Conservation (phyloP, 2,113 vertebrate species). For the Pygoscelis adeliae region DNA sequence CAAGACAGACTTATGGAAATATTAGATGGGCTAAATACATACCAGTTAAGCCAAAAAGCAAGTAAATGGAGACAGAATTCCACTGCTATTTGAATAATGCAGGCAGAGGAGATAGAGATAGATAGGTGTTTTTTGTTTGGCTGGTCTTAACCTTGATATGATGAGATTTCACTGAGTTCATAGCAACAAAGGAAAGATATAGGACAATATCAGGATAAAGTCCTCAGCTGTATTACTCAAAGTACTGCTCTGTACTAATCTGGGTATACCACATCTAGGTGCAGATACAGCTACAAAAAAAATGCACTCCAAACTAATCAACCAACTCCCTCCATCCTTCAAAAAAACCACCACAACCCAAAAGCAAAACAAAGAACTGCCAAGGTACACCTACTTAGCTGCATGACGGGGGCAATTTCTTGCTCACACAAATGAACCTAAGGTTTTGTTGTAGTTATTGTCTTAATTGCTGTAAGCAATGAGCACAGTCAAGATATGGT, state of each 20-base stretch:
- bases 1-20: not conserved
- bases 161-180: not conserved
- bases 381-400: not conserved
- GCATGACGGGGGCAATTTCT: not conserved
- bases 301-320: not conserved
- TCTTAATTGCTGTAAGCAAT: not conserved
- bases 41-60: not conserved
- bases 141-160: not conserved
- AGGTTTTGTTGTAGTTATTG: not conserved
- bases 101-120: not conserved
- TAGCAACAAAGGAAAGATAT: not conserved
- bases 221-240: not conserved
- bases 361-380: not conserved
- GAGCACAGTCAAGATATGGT: not conserved
- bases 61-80: not conserved
- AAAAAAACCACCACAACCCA: not conserved
- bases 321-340: not conserved
- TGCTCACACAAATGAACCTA: not conserved
- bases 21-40: not conserved
- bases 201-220: not conserved
- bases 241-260: not conserved
- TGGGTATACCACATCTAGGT: not conserved
- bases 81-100: not conserved
- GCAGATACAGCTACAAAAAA: not conserved
- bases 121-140: not conserved